Conservation (phyloP, 2,797 vertebrate species). For the Vultur gryphus region DNA sequence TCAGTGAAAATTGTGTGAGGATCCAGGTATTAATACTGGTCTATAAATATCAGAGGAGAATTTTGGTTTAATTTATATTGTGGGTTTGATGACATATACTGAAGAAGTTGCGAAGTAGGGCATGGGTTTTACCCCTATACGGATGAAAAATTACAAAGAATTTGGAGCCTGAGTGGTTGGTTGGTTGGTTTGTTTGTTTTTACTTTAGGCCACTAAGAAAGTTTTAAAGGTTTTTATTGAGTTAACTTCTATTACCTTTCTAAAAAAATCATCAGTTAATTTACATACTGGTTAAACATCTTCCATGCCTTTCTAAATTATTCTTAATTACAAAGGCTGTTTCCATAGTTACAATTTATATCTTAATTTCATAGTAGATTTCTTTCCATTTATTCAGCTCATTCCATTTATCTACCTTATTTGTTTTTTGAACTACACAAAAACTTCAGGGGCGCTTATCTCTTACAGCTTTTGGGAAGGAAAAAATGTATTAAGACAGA, state of each 20-base stretch:
- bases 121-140: neutral
- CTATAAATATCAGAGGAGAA: neutral
- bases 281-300: constrained; percentile 60
- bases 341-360: constrained; percentile 61
- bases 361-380: constrained; percentile 63
- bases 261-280: constrained; percentile 17
- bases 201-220: neutral
- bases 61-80: neutral
- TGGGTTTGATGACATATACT: neutral
- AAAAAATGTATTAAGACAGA: constrained; percentile 33
- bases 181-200: neutral
- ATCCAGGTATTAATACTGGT: neutral
- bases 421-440: constrained; percentile 52
- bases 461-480: constrained; percentile 33
- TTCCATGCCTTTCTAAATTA: constrained; percentile 58
- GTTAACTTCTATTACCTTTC: constrained; percentile 19
- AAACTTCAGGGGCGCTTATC: constrained; percentile 56
- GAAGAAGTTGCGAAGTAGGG: neutral
- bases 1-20: neutral
- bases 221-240: neutral
- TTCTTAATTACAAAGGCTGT: constrained; percentile 62
- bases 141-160: neutral
- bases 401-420: constrained; percentile 61
- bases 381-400: constrained; percentile 31
- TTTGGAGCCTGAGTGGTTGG: neutral